phyloP scores from a whole-genome alignment of 1,140 invertebrate genomes.

The Diorhabda carinulata region DNA sequence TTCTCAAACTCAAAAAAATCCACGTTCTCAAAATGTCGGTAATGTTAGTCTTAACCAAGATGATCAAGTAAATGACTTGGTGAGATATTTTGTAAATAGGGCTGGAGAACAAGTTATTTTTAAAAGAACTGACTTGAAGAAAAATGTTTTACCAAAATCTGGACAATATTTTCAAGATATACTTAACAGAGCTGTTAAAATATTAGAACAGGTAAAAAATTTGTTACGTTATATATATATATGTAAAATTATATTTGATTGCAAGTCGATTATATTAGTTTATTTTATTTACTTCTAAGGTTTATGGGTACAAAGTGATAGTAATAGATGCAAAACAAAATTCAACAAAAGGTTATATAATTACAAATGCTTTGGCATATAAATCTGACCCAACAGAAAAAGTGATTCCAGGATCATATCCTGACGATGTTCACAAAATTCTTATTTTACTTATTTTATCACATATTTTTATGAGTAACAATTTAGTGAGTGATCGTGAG shows the following conservation, averaged over 20 bases:
- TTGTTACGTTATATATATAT: neutral
- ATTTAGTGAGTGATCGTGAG: constrained; percentile 33
- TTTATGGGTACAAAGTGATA: constrained; percentile 38
- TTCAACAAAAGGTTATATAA: constrained; percentile 30
- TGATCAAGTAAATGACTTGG: constrained; percentile 31
- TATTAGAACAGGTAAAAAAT: constrained; percentile 29
- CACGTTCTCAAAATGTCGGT: constrained; percentile 7
- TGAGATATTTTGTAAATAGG: constrained; percentile 34
- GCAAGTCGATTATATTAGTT: too few species aligned
- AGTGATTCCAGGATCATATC: constrained; percentile 16
- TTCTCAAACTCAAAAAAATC: constrained; percentile 16
- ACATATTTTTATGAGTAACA: constrained; percentile 39
- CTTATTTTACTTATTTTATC: constrained; percentile 35
- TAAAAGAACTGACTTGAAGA: constrained; percentile 32
- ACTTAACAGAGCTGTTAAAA: constrained; percentile 23
- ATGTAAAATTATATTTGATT: too few species aligned
- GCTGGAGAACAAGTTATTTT: constrained; percentile 28
- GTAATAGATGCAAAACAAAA: constrained; percentile 26
- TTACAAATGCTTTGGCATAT: constrained; percentile 31
- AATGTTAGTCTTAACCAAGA: constrained; percentile 17
- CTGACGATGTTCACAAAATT: constrained; percentile 33
- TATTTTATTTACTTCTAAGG: constrained; percentile 24
- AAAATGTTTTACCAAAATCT: constrained; percentile 28
- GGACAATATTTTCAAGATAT: constrained; percentile 30
- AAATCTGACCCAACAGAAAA: constrained; percentile 25